Evolutionary conservation across 1,140 invertebrate species (phyloP), one percentile per base, ranked within the genome.

Genomic region (Drosophila ambigua): DNA sequence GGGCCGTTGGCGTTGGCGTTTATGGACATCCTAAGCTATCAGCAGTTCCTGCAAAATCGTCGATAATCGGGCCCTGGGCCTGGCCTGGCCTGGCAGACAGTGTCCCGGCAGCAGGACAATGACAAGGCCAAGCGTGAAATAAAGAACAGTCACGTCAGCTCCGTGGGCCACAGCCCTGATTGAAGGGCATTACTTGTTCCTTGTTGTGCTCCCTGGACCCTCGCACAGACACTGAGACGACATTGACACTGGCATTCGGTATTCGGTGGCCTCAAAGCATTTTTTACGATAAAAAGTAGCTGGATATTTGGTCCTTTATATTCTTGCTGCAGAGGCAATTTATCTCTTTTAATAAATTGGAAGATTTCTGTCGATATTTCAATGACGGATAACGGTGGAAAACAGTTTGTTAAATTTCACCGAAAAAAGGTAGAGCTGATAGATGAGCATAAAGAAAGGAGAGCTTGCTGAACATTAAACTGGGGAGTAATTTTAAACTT

Each of bases 71-170:
- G 65, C 4, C 35, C 11, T 5, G 31, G 52, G 67, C 45, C 35
- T 13, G 44, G 43, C 35, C 44, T 69, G 66, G 43, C 35, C 44
- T 69, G 66, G 44, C 45, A 49, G 16, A 20, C 53, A 39, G 13
- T 39, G 35, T 58, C 64, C 46, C 35, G 64, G 39, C 50, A 31
- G 45, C 67, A 69, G 67, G 65, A 71, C 67, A 71, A 69, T 71
- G 65, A 66, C 35, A 71, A 50, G 67, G 45, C 67, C 67, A 71
- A 71, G 67, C 67, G 67, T 71, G 67, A 71, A 71, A 71, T 71
- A 45, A 71, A 50, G 52, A 71, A 71, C 67, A 71, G 67, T 69
- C 67, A 71, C 67, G 67, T 71, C 67, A 71, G n/a, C 65, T 66
- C 26, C 31, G 49, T 45, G 41, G 45, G 52, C 65, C 52, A 50